Evolutionary conservation across 2,888 invertebrate species (phyloP).

Genomic region (Stegophylla sp.): DNA sequence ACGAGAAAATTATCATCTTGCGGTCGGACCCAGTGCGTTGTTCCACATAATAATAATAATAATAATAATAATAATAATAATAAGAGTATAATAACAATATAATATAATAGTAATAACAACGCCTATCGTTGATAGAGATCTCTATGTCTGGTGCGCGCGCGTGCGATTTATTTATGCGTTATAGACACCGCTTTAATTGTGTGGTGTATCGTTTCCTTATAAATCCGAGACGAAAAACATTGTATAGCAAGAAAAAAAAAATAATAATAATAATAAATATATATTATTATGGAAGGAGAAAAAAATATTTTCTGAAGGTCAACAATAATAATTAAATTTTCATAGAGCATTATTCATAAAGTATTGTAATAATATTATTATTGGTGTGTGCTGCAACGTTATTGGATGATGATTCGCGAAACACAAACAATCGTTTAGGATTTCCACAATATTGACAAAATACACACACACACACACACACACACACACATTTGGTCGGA

Average conservation of each 20-base stretch:
- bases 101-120: background rate
- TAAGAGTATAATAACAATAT: too few relatives aligned
- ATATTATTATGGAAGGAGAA: background rate
- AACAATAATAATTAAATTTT: too few relatives aligned
- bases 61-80: background rate
- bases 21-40: background rate
- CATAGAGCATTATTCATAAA: background rate
- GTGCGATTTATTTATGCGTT: background rate
- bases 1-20: constrained; percentile 11
- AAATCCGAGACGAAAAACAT: background rate
- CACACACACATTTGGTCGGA: too few relatives aligned
- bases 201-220: background rate
- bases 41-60: background rate
- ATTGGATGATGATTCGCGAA: background rate
- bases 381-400: background rate
- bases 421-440: background rate
- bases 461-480: background rate
- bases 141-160: background rate
- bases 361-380: too few relatives aligned
- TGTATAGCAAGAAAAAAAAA: too few relatives aligned
- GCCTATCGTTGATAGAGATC: background rate
- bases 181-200: background rate
- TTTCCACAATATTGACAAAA: constrained; percentile 5
- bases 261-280: background rate
- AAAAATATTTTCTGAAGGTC: background rate